A percentile compares a stretch with the other conserved stretches of the same genome.
Conservation (phyloP, 2,113 vertebrate genomes). For the Carollia perspicillata region DNA sequence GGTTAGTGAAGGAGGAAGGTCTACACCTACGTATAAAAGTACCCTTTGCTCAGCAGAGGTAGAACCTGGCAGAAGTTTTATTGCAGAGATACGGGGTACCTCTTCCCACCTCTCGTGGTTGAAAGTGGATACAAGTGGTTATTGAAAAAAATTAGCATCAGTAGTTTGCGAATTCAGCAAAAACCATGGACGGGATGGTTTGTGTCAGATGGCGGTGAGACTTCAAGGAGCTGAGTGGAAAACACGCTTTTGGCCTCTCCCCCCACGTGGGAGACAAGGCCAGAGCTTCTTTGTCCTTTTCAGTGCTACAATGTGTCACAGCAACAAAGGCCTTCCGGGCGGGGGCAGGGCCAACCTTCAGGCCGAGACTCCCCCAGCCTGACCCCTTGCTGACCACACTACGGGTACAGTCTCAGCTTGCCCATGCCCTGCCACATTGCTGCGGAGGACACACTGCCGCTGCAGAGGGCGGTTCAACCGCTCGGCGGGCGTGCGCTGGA, state of each 20-base stretch:
- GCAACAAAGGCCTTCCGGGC: not conserved
- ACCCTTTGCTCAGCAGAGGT: slow-evolving; percentile 54
- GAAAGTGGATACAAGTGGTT: slow-evolving; percentile 38
- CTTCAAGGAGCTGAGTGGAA: not conserved
- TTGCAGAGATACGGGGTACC: not conserved
- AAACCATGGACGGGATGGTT: slow-evolving; percentile 5
- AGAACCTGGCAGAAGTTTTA: slow-evolving; percentile 45
- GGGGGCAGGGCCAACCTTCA: not conserved
- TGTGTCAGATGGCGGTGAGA: not conserved
- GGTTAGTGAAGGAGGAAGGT: not conserved
- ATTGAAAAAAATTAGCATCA: slow-evolving; percentile 5
- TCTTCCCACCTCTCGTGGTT: slow-evolving; percentile 22
- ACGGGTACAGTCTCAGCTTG: not conserved
- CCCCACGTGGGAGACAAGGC: not conserved
- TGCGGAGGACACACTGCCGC: not conserved
- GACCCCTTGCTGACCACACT: not conserved
- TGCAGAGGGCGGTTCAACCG: not conserved
- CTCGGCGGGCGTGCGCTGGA: accelerated
- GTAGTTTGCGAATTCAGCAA: slow-evolving; percentile 27
- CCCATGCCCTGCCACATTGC: not conserved
- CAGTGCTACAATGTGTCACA: slow-evolving; percentile 13
- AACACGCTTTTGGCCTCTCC: not conserved
- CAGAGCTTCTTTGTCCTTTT: slow-evolving; percentile 36
- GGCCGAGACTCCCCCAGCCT: not conserved
- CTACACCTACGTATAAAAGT: not conserved